Percentiles rank a stretch among this genome's conserved stretches.
Evolutionary conservation across 2,113 vertebrate species (phyloP).

Genomic region (Passer montanus): DNA sequence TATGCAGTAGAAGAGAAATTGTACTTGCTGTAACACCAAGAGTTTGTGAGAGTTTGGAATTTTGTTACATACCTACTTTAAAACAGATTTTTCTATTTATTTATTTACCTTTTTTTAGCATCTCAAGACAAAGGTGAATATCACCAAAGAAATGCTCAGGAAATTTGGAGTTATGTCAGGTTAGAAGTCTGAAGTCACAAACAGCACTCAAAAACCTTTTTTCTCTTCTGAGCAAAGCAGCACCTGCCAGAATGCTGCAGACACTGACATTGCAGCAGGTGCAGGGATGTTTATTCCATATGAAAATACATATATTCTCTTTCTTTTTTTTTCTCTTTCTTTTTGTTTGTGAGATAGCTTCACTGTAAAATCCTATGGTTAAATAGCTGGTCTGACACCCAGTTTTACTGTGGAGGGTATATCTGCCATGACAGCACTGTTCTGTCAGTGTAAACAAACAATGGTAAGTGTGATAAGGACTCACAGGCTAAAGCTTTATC

Average conservation of each 20-base stretch:
- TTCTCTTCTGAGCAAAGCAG: not conserved
- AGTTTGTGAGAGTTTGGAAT: not conserved
- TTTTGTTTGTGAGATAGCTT: not conserved
- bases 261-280: rapidly evolving
- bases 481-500: not conserved
- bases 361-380: not conserved
- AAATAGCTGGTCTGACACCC: not conserved
- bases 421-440: not conserved
- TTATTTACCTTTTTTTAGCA: not conserved
- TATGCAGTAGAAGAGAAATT: not conserved
- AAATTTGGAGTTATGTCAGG: not conserved
- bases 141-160: not conserved
- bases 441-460: not conserved
- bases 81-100: not conserved
- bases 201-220: not conserved
- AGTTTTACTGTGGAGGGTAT: not conserved
- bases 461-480: not conserved
- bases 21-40: not conserved
- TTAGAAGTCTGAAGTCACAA: not conserved
- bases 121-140: not conserved
- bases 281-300: not conserved
- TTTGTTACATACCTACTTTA: not conserved
- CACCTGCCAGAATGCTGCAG: not conserved
- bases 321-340: too few relatives aligned
- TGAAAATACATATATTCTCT: not conserved